Percentiles rank a stretch among this genome's conserved stretches.
These are phyloP conservation scores for Aptenodytes patagonicus DNA, from an alignment of 2,113 vertebrate species.

Conservation along the genomic window DNA sequence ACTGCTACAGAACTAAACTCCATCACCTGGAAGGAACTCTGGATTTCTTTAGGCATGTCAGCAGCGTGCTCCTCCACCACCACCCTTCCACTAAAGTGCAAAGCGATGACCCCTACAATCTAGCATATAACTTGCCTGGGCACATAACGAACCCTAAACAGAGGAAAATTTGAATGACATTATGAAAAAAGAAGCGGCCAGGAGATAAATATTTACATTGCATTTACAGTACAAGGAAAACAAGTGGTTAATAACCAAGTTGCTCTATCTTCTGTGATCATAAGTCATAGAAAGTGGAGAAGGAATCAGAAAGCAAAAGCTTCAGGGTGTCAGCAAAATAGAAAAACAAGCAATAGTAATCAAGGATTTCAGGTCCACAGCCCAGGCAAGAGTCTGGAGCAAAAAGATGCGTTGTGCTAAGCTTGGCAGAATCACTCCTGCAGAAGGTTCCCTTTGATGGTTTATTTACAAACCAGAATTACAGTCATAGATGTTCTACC, in stretches of 20 bases:
- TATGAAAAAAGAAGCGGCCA: neutral
- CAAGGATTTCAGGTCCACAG: neutral
- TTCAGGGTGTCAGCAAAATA: conserved; percentile 7
- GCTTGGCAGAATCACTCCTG: neutral
- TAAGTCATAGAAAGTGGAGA: neutral
- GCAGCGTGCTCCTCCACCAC: neutral
- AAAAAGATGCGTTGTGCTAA: neutral
- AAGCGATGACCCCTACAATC: neutral
- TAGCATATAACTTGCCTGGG: neutral
- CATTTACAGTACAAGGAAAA: neutral
- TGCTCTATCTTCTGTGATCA: neutral
- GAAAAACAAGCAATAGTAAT: neutral
- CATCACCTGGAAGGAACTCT: neutral
- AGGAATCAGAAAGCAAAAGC: neutral
- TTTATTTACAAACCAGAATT: neutral
- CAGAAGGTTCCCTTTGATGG: conserved; percentile 20
- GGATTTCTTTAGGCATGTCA: neutral
- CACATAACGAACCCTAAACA: neutral
- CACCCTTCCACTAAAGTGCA: neutral
- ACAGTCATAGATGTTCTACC: neutral
- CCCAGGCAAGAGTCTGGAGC: neutral
- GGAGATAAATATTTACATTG: neutral
- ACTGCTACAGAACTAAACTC: neutral
- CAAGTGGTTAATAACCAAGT: neutral
- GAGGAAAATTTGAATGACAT: neutral